Evolutionary conservation across 2,888 invertebrate species (phyloP), one percentile per base, ranked within the genome.

Genomic region (Drosophila birchii): DNA sequence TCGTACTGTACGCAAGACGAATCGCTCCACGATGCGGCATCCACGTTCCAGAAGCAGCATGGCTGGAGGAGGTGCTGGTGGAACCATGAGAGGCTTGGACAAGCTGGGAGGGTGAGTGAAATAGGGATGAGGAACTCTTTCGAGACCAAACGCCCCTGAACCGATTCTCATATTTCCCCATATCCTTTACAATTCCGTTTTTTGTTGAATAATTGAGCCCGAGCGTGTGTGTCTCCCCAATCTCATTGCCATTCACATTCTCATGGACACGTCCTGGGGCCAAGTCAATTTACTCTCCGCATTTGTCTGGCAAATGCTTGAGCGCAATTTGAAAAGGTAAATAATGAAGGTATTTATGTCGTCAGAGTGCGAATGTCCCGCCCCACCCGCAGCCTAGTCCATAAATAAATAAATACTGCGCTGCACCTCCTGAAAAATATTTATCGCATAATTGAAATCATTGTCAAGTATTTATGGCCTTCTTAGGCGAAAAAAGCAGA

Each of bases 1-100:
- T 60, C 95, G 94, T 62, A 94, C 95, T n/a, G 96, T 95, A 1
- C 93, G 96, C 32, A 95, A 95, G 80, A 94, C 94, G 23, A 96
- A 96, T 90, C 93, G 94, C 59, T 94, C 95, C 5, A 94, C 93
- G 92, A 91, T 93, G 72, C 89, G 92, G 23, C 74, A 73, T 26
- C 80, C 80, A 11, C 88, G 82, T 23, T 20, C 39, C 12, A 81
- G 89, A 9, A 85, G 80, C 20, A 88, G 80, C 3, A 14, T 73
- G 3, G 75, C 69, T 18, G 74, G 72, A 0, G 60, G 66, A 20
- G 67, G 66, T 14, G 49, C 39, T 43, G 55, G 55, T 29, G 58
- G 70, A 8, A 44, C 67, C 32, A 20, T 62, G 16, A 39, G 82
- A 20, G 69, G 62, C 26, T 32, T 49, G 38, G 83, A 87, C 69